Evolutionary conservation across 2,113 vertebrate genomes (phyloP).

Genomic region (Proteles cristata): DNA sequence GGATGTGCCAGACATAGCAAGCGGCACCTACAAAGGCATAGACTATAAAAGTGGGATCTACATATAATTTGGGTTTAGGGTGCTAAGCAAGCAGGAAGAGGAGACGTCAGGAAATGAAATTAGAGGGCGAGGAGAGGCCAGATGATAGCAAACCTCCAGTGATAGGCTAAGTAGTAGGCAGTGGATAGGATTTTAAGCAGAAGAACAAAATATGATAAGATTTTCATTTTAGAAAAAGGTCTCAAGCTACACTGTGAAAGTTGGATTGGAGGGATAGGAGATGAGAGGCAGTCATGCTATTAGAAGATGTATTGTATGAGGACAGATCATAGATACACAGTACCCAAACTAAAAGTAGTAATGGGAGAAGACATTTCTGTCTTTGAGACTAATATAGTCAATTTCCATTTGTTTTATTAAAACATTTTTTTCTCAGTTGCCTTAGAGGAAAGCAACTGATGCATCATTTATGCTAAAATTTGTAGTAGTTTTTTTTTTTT

Average conservation of each 20-base stretch:
- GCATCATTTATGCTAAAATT: neutral
- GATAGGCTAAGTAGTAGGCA: neutral
- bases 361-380: neutral
- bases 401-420: neutral
- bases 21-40: neutral
- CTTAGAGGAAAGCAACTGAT: neutral
- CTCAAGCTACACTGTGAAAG: neutral
- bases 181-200: slow-evolving; percentile 26
- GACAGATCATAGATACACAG: neutral
- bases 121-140: neutral
- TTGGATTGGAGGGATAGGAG: neutral
- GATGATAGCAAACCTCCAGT: neutral
- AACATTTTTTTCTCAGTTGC: neutral
- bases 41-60: neutral
- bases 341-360: neutral
- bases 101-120: neutral
- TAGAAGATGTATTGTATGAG: neutral
- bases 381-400: neutral
- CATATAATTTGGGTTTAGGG: neutral
- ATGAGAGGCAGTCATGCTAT: neutral
- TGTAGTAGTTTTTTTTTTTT: neutral
- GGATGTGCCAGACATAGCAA: neutral
- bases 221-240: slow-evolving; percentile 10
- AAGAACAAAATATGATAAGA: neutral
- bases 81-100: neutral